Evolutionary conservation across 2,113 vertebrate genomes (phyloP).

Genomic region (Aspiorhynchus laticeps): DNA sequence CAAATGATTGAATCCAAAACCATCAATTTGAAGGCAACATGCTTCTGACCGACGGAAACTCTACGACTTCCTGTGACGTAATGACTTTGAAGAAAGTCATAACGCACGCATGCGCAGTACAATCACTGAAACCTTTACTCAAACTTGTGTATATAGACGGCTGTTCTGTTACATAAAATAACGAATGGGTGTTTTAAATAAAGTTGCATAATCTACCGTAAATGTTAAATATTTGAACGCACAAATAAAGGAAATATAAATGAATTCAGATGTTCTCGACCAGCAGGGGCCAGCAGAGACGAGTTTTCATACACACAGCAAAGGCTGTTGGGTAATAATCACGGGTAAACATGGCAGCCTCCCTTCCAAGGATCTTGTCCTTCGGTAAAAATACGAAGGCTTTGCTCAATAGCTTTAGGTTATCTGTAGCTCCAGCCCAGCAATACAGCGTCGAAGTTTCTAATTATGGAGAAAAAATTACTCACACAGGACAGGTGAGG

Average conservation of each 20-base stretch:
- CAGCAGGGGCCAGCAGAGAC: constrained; percentile 53
- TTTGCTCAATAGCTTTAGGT: constrained; percentile 61
- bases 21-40: not conserved
- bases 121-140: not conserved
- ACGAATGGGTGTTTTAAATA: not conserved
- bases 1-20: not conserved
- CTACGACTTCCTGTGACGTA: not conserved
- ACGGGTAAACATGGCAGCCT: constrained; percentile 78
- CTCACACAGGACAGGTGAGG: constrained; percentile 93
- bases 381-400: constrained; percentile 71
- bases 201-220: not conserved
- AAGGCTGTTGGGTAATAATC: constrained; percentile 55
- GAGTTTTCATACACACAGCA: constrained; percentile 27
- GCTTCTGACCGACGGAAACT: constrained; percentile 25
- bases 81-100: constrained; percentile 27
- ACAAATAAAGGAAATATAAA: not conserved
- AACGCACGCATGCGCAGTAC: constrained; percentile 12
- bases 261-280: not conserved
- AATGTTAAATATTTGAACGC: not conserved
- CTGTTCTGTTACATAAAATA: not conserved
- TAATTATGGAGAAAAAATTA: constrained; percentile 80
- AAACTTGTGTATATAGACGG: not conserved
- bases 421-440: constrained; percentile 52
- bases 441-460: constrained; percentile 65
- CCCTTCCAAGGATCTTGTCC: constrained; percentile 65